A percentile compares a stretch with the other conserved stretches of the same genome.
Conservation (phyloP, 2,888 invertebrate genomes). For the Caenorhabditis virilis region DNA sequence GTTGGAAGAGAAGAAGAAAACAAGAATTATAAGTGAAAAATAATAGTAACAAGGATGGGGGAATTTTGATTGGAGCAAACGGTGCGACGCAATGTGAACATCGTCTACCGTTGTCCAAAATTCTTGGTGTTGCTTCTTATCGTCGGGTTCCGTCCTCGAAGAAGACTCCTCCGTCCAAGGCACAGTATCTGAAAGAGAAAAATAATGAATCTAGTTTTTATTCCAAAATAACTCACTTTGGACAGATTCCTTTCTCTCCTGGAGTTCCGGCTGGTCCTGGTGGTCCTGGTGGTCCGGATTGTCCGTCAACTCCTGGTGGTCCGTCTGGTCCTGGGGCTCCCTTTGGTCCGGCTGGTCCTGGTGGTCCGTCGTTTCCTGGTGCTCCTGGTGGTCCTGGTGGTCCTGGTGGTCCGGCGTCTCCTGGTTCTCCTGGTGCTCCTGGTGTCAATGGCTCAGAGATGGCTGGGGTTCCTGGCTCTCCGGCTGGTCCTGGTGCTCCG, state of each 20-base stretch:
- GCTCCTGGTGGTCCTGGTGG: conserved; percentile 57
- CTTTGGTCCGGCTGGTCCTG: conserved; percentile 60
- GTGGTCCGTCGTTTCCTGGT: conserved; percentile 61
- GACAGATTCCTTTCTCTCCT: conserved; percentile 60
- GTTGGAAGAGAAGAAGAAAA: conserved; percentile 2
- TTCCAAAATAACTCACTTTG: conserved; percentile 40
- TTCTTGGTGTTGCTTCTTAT: conserved; percentile 19
- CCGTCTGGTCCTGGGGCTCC: conserved; percentile 58
- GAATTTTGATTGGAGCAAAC: conserved; percentile 2
- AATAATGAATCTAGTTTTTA: background rate
- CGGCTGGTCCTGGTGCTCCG: conserved; percentile 58
- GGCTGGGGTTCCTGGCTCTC: conserved; percentile 61
- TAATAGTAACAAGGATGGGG: conserved; percentile 9
- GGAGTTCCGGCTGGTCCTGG: conserved; percentile 54
- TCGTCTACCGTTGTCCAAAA: conserved; percentile 23
- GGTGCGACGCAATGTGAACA: conserved; percentile 37
- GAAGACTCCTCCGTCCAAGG: conserved; percentile 63
- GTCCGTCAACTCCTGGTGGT: conserved; percentile 56
- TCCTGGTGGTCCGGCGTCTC: conserved; percentile 55
- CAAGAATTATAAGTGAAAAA: conserved; percentile 1
- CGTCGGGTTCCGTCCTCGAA: conserved; percentile 62
- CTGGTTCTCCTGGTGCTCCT: conserved; percentile 58
- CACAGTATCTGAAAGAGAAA: conserved; percentile 47
- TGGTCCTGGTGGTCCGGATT: conserved; percentile 57
- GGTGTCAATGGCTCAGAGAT: conserved; percentile 53